Base-by-base conservation (phyloP, 2,888 invertebrate genomes). In the Oasisia sp. region DNA sequence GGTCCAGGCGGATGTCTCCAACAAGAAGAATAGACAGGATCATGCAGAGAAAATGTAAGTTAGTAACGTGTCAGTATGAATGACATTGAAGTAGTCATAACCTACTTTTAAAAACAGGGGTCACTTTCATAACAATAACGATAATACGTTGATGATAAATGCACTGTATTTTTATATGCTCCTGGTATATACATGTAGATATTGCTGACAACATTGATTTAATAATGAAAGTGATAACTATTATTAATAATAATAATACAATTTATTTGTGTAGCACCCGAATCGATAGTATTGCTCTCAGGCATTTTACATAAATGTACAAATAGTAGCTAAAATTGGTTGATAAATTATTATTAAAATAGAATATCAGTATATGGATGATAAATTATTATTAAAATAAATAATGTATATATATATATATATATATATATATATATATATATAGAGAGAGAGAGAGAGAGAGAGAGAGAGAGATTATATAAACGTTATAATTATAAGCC, bases 11-110 rank as follows among this genome's bases (percentile, higher is more conserved):
- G 95, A 96, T 94, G 95, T 95, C 91, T 95, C 96, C 56, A 96
- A 96, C 94, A 95, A 95, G 50, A 94, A 94, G 93, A 96, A 96
- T 94, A 95, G 95, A 92, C 94, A 95, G 11, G 96, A 96, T 93
- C 96, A 96, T 94, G 95, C 95, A 8, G 96, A 96, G 93, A 95
- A 95, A 94, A 93, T 96, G 96, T 96, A 94, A 95, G 95, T 94
- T 92, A 74, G n/a, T n/a, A 74, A 27, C 3, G 27, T 74, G 27
- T 74, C 27, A 27, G 2, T 89, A 27, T n/a, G 5, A 27, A 58
- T 58, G 27, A 58, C 5, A 58, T 58, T 58, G 0, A 12, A 58
- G 19, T 58, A 27, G 74, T 27, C 27, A 7, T 27, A 74, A 27
- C 74, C 19, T 74, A 74, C 27, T 74, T 74, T 27, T 27, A 14